Percentiles rank a stretch among this genome's conserved stretches.
Conservation (phyloP, 2,888 invertebrate genomes). For the Linyphia triangularis region DNA sequence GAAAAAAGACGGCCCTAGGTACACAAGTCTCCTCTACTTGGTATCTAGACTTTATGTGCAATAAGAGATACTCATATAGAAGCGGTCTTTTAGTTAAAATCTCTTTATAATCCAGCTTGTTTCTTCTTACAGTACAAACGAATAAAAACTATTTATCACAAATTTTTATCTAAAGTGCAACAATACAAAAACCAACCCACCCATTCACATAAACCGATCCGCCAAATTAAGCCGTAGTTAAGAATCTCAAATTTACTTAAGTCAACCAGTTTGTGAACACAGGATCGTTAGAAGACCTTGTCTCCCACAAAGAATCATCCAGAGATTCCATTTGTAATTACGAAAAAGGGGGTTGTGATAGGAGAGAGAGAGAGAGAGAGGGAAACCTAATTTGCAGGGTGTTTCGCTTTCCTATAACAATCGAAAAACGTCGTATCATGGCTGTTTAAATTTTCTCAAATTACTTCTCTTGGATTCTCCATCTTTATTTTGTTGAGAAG, state of each 20-base stretch:
- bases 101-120: too few species aligned
- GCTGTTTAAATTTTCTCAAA: slow-evolving; percentile 71
- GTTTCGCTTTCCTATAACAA: slow-evolving; percentile 71
- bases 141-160: too few species aligned
- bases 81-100: too few species aligned
- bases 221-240: slow-evolving; percentile 34
- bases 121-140: too few species aligned
- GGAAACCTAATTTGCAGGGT: slow-evolving; percentile 69
- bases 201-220: neutral
- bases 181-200: too few species aligned
- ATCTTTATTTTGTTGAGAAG: slow-evolving; percentile 47
- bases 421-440: slow-evolving; percentile 73
- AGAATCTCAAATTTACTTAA: slow-evolving; percentile 55
- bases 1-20: too few species aligned
- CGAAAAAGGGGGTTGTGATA: neutral
- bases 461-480: slow-evolving; percentile 47
- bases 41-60: too few species aligned
- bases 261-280: slow-evolving; percentile 24
- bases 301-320: slow-evolving; percentile 3
- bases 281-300: slow-evolving; percentile 11
- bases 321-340: slow-evolving; percentile 10
- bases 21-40: too few species aligned
- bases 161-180: too few species aligned
- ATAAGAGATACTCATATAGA: too few species aligned
- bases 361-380: slow-evolving; percentile 1